A percentile compares a stretch with the other conserved stretches of the same genome.
phyloP scores from a whole-genome alignment of 1,140 invertebrate species.

The Mylabris phalerata region DNA sequence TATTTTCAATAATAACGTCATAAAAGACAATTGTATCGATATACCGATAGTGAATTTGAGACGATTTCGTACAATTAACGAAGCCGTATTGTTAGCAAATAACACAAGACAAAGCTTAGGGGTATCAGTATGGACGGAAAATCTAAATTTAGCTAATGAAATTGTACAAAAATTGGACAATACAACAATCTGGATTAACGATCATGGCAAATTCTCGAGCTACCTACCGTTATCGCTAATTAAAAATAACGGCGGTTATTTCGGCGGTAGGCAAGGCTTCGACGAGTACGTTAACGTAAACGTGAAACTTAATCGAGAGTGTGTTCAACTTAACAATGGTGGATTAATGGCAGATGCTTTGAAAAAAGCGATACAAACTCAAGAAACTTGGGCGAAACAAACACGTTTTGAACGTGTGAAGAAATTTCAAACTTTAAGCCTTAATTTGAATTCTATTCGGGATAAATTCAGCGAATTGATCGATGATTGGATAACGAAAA shows the following conservation, averaged over 20 bases:
- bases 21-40: constrained; percentile 30
- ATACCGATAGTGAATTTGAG: constrained; percentile 45
- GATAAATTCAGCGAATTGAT: not conserved
- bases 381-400: not conserved
- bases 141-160: constrained; percentile 50
- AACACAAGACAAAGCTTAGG: constrained; percentile 47
- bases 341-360: constrained; percentile 3
- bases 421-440: constrained; percentile 9
- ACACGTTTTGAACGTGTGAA: constrained; percentile 6
- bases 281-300: constrained; percentile 12
- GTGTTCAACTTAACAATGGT: constrained; percentile 4
- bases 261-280: constrained; percentile 40
- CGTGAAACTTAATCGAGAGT: constrained; percentile 24
- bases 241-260: constrained; percentile 47
- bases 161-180: constrained; percentile 39
- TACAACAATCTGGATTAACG: constrained; percentile 54
- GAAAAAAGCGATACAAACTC: constrained; percentile 4
- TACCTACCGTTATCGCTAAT: constrained; percentile 47
- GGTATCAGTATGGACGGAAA: constrained; percentile 53
- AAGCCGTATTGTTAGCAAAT: constrained; percentile 52
- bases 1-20: constrained; percentile 31
- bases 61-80: constrained; percentile 54
- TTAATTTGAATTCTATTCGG: not conserved
- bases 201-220: constrained; percentile 48
- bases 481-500: constrained; percentile 10